phyloP scores from a whole-genome alignment of 2,113 vertebrate species.

The Panthera uncia region DNA sequence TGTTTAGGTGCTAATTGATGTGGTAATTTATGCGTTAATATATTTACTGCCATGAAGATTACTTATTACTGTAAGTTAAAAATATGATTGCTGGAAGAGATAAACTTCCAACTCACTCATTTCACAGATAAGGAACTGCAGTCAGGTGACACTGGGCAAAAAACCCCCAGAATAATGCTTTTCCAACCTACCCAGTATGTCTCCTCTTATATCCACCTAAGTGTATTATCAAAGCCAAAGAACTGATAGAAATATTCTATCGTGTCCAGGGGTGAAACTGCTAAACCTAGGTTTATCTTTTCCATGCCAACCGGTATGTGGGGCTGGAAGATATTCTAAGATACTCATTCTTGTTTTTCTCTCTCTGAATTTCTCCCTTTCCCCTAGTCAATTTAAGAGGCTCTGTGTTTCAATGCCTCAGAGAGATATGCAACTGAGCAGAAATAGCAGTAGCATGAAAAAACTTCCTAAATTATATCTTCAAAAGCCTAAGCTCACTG shows the following conservation, averaged over 20 bases:
- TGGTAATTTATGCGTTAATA: not conserved
- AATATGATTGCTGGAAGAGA: not conserved
- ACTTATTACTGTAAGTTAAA: not conserved
- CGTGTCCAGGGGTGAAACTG: not conserved
- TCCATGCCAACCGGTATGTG: not conserved
- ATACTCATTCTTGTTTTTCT: constrained; percentile 14
- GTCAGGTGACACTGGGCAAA: not conserved
- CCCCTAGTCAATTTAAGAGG: not conserved
- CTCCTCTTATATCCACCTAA: not conserved
- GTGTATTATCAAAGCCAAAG: not conserved
- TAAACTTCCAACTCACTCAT: not conserved
- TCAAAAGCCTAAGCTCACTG: not conserved
- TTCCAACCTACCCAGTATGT: not conserved
- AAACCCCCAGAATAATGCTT: not conserved
- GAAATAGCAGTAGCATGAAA: constrained; percentile 11
- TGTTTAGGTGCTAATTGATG: not conserved
- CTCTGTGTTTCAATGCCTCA: not conserved
- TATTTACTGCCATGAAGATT: not conserved
- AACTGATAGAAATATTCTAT: not conserved
- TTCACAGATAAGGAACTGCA: not conserved
- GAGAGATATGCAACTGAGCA: not conserved
- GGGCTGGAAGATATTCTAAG: constrained; percentile 21
- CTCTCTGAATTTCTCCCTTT: constrained; percentile 16
- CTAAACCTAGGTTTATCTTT: not conserved
- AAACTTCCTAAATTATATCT: constrained; percentile 28